Evolutionary conservation across 2,888 invertebrate genomes (phyloP), one percentile per base, ranked within the genome.

Genomic region (Trichacis sp.): DNA sequence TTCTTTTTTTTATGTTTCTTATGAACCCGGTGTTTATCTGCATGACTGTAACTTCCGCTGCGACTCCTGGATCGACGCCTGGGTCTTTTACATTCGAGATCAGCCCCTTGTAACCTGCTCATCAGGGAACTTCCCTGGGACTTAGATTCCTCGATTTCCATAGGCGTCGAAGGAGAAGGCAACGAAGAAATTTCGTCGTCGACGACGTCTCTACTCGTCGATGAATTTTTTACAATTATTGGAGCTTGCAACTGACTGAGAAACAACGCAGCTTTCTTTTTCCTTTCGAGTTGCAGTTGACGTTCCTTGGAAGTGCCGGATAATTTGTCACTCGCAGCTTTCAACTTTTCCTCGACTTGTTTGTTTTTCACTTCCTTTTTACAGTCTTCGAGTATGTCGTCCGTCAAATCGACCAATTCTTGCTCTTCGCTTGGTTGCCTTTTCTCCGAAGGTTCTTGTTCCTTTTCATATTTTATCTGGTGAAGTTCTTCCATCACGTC

Each of bases 251-350:
- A 83, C 57, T 88, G 86, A 78, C 87, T 88, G 8, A 94, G 87
- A 83, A 96, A 95, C 78, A 93, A 92, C 8, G 93, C 92, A 0
- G 95, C 95, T 73, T 93, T 92, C 19, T 90, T 89, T 71, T 94
- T 91, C 0, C 96, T 85, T 79, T 94, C 94, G 70, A 90, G 77
- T 76, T 93, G 92, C 61, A 92, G 83, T 82, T 90, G 82, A 64
- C 85, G 66, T 80, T 88, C 82, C 74, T 88, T 73, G 0, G 77
- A 79, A 18, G 72, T 77, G 12, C n/a, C 83, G 70, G 64, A 76
- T 67, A 86, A 80, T 69, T 89, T 85, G 77, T 89, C 89, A 73
- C 87, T 83, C 64, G 91, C 86, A 62, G 86, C 89, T 75, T 87
- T 89, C 0, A 89, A 85, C 55, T 87, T 87, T 65, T 89, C 88